These are phyloP conservation scores for Streptopelia turtur DNA, from an alignment of 2,797 vertebrate genomes.

Conservation along the genomic window DNA sequence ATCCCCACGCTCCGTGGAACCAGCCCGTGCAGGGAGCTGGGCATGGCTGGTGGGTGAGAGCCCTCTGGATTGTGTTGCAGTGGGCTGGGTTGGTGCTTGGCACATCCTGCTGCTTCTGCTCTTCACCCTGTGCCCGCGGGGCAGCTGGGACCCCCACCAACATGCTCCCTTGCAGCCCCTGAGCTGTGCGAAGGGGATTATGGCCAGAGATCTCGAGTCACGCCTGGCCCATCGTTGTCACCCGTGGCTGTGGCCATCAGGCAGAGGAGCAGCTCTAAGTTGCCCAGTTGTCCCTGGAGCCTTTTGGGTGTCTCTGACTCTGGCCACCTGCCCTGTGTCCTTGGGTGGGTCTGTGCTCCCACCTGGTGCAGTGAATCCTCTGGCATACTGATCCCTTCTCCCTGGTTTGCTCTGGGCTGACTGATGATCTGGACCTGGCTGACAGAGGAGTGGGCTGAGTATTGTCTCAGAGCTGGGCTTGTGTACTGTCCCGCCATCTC, in stretches of 20 bases:
- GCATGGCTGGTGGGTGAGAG: fast-evolving
- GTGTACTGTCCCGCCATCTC: fast-evolving
- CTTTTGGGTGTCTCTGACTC: neutral
- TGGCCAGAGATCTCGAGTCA: fast-evolving
- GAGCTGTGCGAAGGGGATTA: fast-evolving
- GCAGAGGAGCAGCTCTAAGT: neutral
- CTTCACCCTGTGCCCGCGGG: fast-evolving
- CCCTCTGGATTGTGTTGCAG: neutral
- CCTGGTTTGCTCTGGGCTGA: neutral
- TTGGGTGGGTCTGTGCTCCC: neutral
- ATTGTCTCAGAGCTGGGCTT: neutral
- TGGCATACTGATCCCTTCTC: fast-evolving
- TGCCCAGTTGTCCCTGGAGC: fast-evolving
- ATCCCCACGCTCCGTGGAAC: fast-evolving
- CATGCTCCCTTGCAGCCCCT: neutral
- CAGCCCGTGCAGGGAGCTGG: fast-evolving
- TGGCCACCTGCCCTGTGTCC: neutral
- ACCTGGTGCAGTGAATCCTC: neutral
- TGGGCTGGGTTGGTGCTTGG: fast-evolving
- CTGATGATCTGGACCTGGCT: fast-evolving
- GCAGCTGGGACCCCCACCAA: fast-evolving
- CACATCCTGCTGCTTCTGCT: neutral
- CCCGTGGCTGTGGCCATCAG: fast-evolving
- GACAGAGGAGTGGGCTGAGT: neutral
- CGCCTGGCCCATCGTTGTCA: fast-evolving